These are phyloP conservation scores for Polyommatus iphigenia DNA, from an alignment of 2,888 invertebrate genomes.

Conservation along the genomic window DNA sequence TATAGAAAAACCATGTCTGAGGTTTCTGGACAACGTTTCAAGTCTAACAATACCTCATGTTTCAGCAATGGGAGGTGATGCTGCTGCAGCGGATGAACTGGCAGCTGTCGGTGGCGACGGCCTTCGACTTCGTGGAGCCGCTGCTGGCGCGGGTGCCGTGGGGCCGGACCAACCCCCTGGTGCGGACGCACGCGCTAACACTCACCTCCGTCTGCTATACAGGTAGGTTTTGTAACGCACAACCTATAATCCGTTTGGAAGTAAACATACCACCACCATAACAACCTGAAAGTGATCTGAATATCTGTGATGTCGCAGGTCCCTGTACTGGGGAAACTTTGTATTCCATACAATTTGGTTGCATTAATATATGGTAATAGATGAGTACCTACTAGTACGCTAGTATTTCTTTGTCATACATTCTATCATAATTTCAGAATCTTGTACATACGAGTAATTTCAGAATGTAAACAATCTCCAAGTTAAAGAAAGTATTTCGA, in stretches of 20 bases:
- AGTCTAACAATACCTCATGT: constrained; percentile 46
- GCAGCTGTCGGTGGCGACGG: constrained; percentile 89
- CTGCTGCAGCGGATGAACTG: constrained; percentile 88
- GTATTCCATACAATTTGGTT: neutral
- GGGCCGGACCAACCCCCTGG: constrained; percentile 80
- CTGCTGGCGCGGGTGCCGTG: constrained; percentile 84
- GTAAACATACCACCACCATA: neutral
- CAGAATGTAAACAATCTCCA: neutral
- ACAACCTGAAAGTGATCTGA: neutral
- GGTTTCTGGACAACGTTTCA: neutral
- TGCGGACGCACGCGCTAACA: constrained; percentile 87
- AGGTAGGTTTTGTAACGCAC: constrained; percentile 76
- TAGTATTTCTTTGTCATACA: too few relatives aligned
- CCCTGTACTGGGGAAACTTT: too few relatives aligned
- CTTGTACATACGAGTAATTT: constrained; percentile 24
- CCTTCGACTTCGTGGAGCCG: constrained; percentile 91
- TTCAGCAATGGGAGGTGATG: constrained; percentile 90
- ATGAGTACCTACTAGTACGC: too few relatives aligned
- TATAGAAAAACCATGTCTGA: neutral
- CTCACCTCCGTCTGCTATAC: constrained; percentile 89
- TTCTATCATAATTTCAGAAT: too few relatives aligned
- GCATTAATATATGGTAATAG: neutral
- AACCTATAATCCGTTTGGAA: neutral
- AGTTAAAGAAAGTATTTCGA: neutral
- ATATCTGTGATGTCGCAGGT: neutral